Base-by-base conservation (phyloP, 2,797 vertebrate genomes). In the Macropodus opercularis region DNA sequence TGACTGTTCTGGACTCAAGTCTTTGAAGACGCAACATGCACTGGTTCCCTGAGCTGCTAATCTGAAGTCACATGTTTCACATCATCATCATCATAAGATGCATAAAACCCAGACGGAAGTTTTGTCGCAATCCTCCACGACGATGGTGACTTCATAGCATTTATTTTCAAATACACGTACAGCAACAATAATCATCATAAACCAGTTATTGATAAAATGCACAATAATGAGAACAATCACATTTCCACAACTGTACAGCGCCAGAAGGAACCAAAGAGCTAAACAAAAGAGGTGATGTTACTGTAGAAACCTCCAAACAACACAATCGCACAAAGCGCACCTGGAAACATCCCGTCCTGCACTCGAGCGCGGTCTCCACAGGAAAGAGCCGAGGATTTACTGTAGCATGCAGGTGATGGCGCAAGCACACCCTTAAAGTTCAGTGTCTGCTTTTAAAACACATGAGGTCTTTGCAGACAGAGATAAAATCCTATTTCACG, bases 81-180 rank as follows among this genome's bases (percentile, higher is more conserved):
- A n/a, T n/a, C n/a, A n/a, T n/a, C n/a, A n/a, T n/a, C n/a, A n/a
- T n/a, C n/a, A n/a, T n/a, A n/a, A n/a, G n/a, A n/a, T n/a, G n/a
- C n/a, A n/a, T n/a, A n/a, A n/a, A n/a, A n/a, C n/a, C n/a, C n/a
- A n/a, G n/a, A n/a, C n/a, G n/a, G n/a, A n/a, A n/a, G n/a, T n/a
- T n/a, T n/a, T n/a, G 38, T 31, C 24, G 3, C 29, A 24, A 36
- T 8, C 17, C 10, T 21, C 27, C 51, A 64, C 35, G 0, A 38
- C 35, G 7, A 31, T n/a, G 0, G 63, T 85, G 85, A 87, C 88
- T 91, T 91, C 81, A 87, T 93, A 95, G 93, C 91, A 87, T 98
- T 98, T 99, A 97, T 98, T 99, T 95, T 94, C 95, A 97, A 98
- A 98, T 95, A 93, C 95, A 98, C 96, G 94, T 94, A 98, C 95